phyloP scores from a whole-genome alignment of 2,797 vertebrate species.

The Leptatherina wallacei region DNA sequence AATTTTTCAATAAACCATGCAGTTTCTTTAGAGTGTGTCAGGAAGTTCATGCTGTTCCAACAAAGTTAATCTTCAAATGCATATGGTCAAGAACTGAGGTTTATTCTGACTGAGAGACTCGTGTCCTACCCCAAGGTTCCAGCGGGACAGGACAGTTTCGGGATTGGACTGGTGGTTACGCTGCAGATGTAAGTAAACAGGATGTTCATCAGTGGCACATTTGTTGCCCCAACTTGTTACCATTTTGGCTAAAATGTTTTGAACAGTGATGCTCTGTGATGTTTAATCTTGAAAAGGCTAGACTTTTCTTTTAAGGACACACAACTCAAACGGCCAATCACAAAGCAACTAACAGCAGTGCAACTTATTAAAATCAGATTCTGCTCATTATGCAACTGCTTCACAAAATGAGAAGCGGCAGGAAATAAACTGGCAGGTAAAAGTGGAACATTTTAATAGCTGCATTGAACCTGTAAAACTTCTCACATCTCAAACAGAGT shows the following conservation, averaged over 20 bases:
- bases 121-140: conserved; percentile 67
- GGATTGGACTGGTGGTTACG: conserved; percentile 53
- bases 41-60: conserved; percentile 40
- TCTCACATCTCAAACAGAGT: too few relatives aligned
- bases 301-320: neutral
- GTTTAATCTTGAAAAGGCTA: neutral
- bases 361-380: neutral
- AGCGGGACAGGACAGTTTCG: conserved; percentile 65
- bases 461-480: too few relatives aligned
- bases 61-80: conserved; percentile 21
- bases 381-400: neutral
- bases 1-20: conserved; percentile 62
- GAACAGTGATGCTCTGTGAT: neutral
- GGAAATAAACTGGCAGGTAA: too few relatives aligned
- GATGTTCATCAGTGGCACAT: conserved; percentile 29
- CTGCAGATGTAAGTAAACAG: conserved; percentile 60
- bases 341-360: neutral
- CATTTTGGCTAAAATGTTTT: neutral
- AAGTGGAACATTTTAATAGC: too few relatives aligned
- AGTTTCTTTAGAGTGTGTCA: conserved; percentile 25
- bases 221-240: neutral
- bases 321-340: too few relatives aligned
- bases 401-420: too few relatives aligned
- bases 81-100: conserved; percentile 34
- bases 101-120: conserved; percentile 43